A percentile compares a stretch with the other conserved stretches of the same genome.
phyloP scores from a whole-genome alignment of 2,113 vertebrate genomes.

The Amblyopsis rosae region DNA sequence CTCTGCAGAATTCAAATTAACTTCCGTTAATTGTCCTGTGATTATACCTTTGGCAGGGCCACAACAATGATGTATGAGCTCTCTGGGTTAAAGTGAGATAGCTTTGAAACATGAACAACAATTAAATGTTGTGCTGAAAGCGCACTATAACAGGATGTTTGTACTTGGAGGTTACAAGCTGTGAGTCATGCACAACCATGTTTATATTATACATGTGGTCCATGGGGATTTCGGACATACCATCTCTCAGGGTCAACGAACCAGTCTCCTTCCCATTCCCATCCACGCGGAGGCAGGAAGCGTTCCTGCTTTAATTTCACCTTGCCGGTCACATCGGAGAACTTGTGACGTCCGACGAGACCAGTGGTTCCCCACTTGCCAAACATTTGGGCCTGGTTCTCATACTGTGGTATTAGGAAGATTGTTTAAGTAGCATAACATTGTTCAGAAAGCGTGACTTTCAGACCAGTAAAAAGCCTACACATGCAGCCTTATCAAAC shows the following conservation, averaged over 20 bases:
- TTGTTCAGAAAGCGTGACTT: background rate
- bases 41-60: background rate
- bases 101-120: slow-evolving; percentile 6
- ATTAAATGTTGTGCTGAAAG: background rate
- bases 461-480: too few relatives aligned
- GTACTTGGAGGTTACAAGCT: background rate
- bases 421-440: background rate
- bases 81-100: background rate
- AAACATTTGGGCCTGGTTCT: slow-evolving; percentile 93
- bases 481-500: too few relatives aligned
- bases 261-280: slow-evolving; percentile 96
- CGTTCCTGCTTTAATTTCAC: slow-evolving; percentile 94
- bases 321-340: slow-evolving; percentile 94
- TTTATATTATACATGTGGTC: background rate
- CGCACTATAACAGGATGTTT: slow-evolving; percentile 22
- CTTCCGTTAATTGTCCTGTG: slow-evolving; percentile 62
- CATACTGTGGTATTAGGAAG: slow-evolving; percentile 79
- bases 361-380: slow-evolving; percentile 96
- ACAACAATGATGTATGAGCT: slow-evolving; percentile 2
- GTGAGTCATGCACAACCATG: background rate
- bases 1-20: slow-evolving; percentile 38
- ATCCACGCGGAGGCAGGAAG: slow-evolving; percentile 91
- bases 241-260: slow-evolving; percentile 88
- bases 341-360: slow-evolving; percentile 92
- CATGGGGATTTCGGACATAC: slow-evolving; percentile 61